Percentiles rank a stretch among this genome's conserved stretches.
These are phyloP conservation scores for Novumbra hubbsi DNA, from an alignment of 2,797 vertebrate genomes.

Conservation along the genomic window DNA sequence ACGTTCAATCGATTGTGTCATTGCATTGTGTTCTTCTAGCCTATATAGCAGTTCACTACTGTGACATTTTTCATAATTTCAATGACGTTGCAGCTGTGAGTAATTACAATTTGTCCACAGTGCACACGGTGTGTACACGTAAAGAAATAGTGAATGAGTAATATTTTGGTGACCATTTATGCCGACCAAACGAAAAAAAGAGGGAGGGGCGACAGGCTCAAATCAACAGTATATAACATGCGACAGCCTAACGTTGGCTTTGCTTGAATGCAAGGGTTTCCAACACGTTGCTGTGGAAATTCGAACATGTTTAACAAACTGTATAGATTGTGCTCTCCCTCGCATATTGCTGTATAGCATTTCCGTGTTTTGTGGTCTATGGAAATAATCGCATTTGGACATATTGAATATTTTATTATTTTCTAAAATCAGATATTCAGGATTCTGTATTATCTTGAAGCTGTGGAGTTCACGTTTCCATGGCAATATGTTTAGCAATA, in stretches of 20 bases:
- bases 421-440: slow-evolving; percentile 2
- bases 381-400: not conserved
- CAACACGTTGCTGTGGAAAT: slow-evolving; percentile 3
- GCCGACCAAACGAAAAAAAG: slow-evolving; percentile 24
- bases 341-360: not conserved
- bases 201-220: slow-evolving; percentile 36
- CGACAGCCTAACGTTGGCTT: slow-evolving; percentile 13
- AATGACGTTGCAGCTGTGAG: slow-evolving; percentile 12
- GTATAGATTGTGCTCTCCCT: not conserved
- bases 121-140: slow-evolving; percentile 10
- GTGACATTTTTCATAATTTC: not conserved
- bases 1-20: not conserved
- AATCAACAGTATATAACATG: slow-evolving; percentile 39
- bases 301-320: not conserved
- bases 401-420: not conserved
- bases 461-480: slow-evolving; percentile 44
- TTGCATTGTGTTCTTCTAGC: not conserved
- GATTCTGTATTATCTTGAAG: slow-evolving; percentile 25
- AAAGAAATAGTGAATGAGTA: slow-evolving; percentile 28
- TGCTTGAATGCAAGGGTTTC: slow-evolving; percentile 15
- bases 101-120: not conserved
- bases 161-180: slow-evolving; percentile 23
- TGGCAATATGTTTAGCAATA: slow-evolving; percentile 34
- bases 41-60: not conserved
- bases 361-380: not conserved